A percentile compares a stretch with the other conserved stretches of the same genome.
Evolutionary conservation across 2,113 vertebrate species (phyloP).

Genomic region (Tragelaphus buxtoni): DNA sequence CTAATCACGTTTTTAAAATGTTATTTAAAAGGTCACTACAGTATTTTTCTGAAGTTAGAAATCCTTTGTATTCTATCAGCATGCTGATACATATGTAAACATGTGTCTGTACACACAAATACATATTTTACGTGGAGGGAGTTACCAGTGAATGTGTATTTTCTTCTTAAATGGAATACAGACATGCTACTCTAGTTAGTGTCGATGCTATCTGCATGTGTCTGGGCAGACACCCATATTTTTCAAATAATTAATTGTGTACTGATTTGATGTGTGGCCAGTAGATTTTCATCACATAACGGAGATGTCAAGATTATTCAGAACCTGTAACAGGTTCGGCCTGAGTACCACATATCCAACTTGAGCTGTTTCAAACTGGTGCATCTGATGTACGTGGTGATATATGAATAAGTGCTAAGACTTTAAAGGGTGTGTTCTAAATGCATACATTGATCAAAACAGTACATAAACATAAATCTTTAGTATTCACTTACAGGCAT

Average conservation of each 20-base stretch:
- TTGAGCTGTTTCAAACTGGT: neutral
- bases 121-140: neutral
- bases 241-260: conserved; percentile 14
- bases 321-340: neutral
- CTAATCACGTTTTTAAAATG: neutral
- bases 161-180: neutral
- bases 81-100: neutral
- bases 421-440: neutral
- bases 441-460: neutral
- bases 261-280: neutral
- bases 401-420: neutral
- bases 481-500: neutral
- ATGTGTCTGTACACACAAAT: neutral
- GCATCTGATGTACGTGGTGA: neutral
- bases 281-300: neutral
- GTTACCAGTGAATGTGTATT: neutral
- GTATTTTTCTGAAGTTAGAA: conserved; percentile 20
- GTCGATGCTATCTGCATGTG: neutral
- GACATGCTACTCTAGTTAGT: neutral
- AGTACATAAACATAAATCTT: neutral
- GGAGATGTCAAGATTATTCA: neutral
- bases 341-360: neutral
- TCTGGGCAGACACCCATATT: neutral
- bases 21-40: neutral
- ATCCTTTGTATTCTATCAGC: neutral